Base-by-base conservation (phyloP, 2,113 vertebrate species). In the Callithrix jacchus region DNA sequence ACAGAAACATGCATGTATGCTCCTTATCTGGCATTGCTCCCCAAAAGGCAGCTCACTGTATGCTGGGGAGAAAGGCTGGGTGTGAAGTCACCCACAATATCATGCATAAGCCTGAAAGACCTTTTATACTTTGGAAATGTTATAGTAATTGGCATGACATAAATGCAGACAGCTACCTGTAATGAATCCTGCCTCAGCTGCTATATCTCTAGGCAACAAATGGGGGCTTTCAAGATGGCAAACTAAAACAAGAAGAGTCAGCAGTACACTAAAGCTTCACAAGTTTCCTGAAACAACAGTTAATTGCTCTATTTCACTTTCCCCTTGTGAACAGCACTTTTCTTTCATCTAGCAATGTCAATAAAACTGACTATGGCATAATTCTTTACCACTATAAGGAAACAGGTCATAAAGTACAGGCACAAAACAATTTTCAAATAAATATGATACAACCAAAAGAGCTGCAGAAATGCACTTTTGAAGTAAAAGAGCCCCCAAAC, bases 371-470 rank as follows among this genome's bases (percentile, higher is more conserved):
- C 37, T 27, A 52, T 18, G 23, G 71, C 45, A 80, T 61, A 76
- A 61, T 80, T 94, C 79, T 93, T 93, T 54, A 89, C 94, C 58
- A 61, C 76, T 30, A 52, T 0, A 40, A 73, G 70, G 83, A 91
- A 92, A 88, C 8, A 61, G 17, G 37, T 91, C 49, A 47, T 74
- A 52, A 85, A 93, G n/a, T 9, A 64, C 1, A 68, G 91, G 58
- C 81, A 92, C 83, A 89, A 95, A 95, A 85, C 32, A 70, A 90
- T 84, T 94, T 95, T 76, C 85, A 95, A 37, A 95, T 84, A 45
- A 87, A 94, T 4, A 1, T 83, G 66, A 90, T 94, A 73, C n/a
- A 94, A 96, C 21, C 86, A 82, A 85, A 94, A 89, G 56, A 88
- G 40, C 70, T 17, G 47, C 4, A 82, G 37, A 71, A 79, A 96